Percentiles rank a stretch among this genome's conserved stretches.
These are phyloP conservation scores for Chelon labrosus DNA, from an alignment of 2,797 vertebrate genomes.

Conservation along the genomic window DNA sequence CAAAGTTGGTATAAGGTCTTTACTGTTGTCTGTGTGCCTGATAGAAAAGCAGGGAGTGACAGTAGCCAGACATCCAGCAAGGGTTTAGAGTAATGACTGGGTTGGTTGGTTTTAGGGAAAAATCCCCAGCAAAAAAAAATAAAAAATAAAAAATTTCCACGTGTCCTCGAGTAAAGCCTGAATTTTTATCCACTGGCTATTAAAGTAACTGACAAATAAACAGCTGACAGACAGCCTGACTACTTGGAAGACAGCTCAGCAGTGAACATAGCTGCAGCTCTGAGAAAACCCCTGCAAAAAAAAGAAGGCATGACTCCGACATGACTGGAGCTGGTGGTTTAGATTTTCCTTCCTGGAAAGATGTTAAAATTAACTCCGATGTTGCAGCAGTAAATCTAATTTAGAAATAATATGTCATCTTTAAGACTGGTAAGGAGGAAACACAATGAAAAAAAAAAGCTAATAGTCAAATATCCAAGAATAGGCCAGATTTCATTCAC, in stretches of 20 bases:
- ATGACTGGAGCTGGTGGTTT: constrained; percentile 63
- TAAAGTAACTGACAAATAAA: constrained; percentile 76
- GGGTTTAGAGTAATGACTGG: constrained; percentile 66
- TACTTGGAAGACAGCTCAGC: constrained; percentile 43
- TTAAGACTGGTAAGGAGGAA: constrained; percentile 9
- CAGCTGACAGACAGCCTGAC: constrained; percentile 67
- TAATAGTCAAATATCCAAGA: constrained; percentile 16
- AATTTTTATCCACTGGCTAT: constrained; percentile 68
- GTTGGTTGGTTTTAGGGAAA: constrained; percentile 53
- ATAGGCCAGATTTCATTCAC: neutral
- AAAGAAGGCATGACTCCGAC: constrained; percentile 35
- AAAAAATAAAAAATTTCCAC: constrained; percentile 60
- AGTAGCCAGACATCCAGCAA: constrained; percentile 52
- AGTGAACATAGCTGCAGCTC: constrained; percentile 58
- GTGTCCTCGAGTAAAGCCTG: constrained; percentile 34
- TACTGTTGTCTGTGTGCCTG: constrained; percentile 14
- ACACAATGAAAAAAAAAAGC: neutral
- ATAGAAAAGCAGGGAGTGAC: constrained; percentile 39
- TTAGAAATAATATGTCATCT: constrained; percentile 4
- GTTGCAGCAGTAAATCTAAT: neutral
- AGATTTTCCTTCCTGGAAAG: constrained; percentile 67
- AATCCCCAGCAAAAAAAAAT: constrained; percentile 50
- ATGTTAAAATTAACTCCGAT: constrained; percentile 15
- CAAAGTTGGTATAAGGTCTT: neutral
- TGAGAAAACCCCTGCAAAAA: constrained; percentile 31